These are phyloP conservation scores for Drosophila demipolita DNA, from an alignment of 2,888 invertebrate species.

Conservation along the genomic window DNA sequence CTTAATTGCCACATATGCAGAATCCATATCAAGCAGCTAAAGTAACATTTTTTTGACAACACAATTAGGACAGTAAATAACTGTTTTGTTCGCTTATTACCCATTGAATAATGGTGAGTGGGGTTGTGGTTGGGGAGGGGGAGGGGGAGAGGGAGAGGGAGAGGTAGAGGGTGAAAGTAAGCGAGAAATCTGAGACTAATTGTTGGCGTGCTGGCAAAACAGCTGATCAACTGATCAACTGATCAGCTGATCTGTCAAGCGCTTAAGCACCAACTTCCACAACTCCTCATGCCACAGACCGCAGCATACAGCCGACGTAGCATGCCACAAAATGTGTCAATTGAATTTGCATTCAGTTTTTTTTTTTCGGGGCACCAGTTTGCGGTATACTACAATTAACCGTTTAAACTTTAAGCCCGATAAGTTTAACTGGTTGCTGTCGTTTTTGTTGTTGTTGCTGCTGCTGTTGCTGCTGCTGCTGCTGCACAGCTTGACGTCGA, in stretches of 20 bases:
- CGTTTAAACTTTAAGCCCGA: conserved; percentile 64
- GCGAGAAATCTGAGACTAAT: neutral
- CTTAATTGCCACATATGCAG: no score
- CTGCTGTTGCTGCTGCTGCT: conserved; percentile 14
- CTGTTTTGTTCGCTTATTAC: neutral
- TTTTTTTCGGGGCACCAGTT: conserved; percentile 26
- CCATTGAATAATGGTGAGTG: neutral
- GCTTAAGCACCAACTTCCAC: neutral
- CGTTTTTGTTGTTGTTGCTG: conserved; percentile 13
- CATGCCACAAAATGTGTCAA: conserved; percentile 72
- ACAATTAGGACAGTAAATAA: neutral
- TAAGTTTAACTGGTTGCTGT: conserved; percentile 53
- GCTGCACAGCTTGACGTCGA: conserved; percentile 48
- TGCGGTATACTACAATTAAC: conserved; percentile 58
- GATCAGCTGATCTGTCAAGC: conserved; percentile 10
- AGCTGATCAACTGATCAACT: conserved; percentile 28
- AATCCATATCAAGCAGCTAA: neutral
- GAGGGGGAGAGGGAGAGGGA: neutral
- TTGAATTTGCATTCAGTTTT: conserved; percentile 71
- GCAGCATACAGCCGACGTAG: conserved; percentile 21
- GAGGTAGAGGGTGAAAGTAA: neutral
- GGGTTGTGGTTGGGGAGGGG: neutral
- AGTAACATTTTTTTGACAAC: neutral
- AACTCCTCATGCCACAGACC: neutral
- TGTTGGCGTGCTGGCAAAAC: neutral